Conservation (phyloP, 2,888 invertebrate genomes). For the Epsilonema sp. region DNA sequence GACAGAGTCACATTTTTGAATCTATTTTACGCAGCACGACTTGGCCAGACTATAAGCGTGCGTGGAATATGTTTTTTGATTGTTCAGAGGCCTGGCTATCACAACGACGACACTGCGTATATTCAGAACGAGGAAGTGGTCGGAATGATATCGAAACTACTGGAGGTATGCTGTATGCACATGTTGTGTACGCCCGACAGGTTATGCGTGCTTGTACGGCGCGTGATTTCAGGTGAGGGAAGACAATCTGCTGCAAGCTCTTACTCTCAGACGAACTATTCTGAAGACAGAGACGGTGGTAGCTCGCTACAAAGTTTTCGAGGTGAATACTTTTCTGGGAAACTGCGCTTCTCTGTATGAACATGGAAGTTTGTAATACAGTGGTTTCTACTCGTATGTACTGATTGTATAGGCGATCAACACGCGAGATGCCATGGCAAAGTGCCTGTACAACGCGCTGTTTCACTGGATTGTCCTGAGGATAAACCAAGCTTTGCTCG, state of each 20-base stretch:
- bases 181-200: neutral
- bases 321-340: slow-evolving; percentile 31
- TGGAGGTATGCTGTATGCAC: slow-evolving; percentile 46
- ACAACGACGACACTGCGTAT: slow-evolving; percentile 79
- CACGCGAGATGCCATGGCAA: slow-evolving; percentile 82
- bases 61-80: slow-evolving; percentile 10
- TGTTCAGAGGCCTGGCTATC: slow-evolving; percentile 62
- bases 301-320: slow-evolving; percentile 59
- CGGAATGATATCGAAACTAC: slow-evolving; percentile 59
- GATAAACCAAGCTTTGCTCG: slow-evolving; percentile 70
- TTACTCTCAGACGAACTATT: slow-evolving; percentile 20
- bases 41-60: no score
- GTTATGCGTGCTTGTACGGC: neutral
- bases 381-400: neutral
- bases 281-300: slow-evolving; percentile 45
- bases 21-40: no score
- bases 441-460: slow-evolving; percentile 79
- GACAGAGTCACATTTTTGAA: no score
- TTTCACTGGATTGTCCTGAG: slow-evolving; percentile 96
- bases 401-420: slow-evolving; percentile 48
- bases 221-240: slow-evolving; percentile 37
- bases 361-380: neutral
- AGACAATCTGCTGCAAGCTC: slow-evolving; percentile 41
- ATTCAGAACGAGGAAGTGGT: slow-evolving; percentile 67
- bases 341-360: no score